Evolutionary conservation across 1,140 invertebrate species (phyloP), one percentile per base, ranked within the genome.

Genomic region (Metopolophium dirhodum): DNA sequence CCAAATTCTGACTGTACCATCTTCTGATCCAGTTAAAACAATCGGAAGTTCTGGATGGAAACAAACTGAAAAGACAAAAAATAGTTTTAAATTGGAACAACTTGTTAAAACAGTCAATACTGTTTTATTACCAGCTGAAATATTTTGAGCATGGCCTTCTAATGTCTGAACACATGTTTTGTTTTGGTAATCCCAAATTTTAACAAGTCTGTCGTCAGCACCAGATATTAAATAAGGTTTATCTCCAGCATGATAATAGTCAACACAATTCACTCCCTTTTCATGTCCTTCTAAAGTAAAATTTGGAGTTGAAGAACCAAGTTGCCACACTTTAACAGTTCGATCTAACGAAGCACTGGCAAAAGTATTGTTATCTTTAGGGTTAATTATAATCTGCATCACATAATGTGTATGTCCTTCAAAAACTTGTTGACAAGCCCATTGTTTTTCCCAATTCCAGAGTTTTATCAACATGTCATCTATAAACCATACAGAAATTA

Each of bases 361-460:
- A 96, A 99, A 99, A n/a, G 99, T 99, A 95, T 99, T 99, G 95
- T 99, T 99, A 95, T 99, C 99, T 95, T 99, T 99, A 0, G 99
- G 99, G 96, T 99, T 99, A 94, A 99, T 98, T 0, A 99, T 99
- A 94, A 99, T 98, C 95, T 99, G 99, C 99, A 99, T 99, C 0
- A 99, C 99, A 95, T 99, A 99, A 95, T 99, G 99, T 1, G 98
- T 99, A 95, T 99, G 99, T 0, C 99, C 98, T 95, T 99, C 99
- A 95, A 99, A 99, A 2, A 99, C 98, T 95, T 99, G 99, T 94
- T 99, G 99, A 94, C 99, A 99, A 1, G 97, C 96, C 98, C 99
- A 99, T 94, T 98, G 97, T 95, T 99, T 99, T 49, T 99, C 99
- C 99, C 99, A 99, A 95, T 99, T 99, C 99, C 99, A 99, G 49